Evolutionary conservation across 2,888 invertebrate species (phyloP), one percentile per base, ranked within the genome.

Genomic region (Trissoscelio sp.): DNA sequence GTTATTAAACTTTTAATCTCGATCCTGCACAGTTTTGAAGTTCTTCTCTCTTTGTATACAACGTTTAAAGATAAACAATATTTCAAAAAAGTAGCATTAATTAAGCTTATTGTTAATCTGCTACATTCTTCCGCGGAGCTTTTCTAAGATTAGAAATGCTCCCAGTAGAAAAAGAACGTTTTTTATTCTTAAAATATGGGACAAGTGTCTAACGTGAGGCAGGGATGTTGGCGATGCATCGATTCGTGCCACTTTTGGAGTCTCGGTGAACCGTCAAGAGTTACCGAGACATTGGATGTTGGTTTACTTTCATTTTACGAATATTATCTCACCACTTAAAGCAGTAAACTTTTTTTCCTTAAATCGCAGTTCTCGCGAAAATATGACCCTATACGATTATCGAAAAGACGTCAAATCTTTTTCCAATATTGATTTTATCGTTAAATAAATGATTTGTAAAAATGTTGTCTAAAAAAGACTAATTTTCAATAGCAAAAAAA

Each of bases 201-300:
- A 81, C 81, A 77, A 73, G 81, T 60, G 67, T 55, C 77, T 73
- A 77, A 77, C 77, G 62, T 67, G 73, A 60, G 48, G 74, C 66
- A 53, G 70, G 58, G 67, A 80, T 80, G 73, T 60, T 64, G 64
- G 70, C 60, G 60, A 72, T 81, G 81, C 81, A 81, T 81, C 77
- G 81, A 81, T 81, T 81, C 77, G 81, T 81, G 77, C 81, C 60
- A 77, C 73, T 81, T 81, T 80, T 62, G 28, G 62, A 77, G 51
- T 73, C 67, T 67, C 70, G n/a, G 42, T 57, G 11, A 37, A 62
- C 46, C 31, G 73, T 81, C 67, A 60, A 69, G 55, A 67, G 66
- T 77, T 42, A 66, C 70, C 28, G 58, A 72, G 66, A 73, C 53
- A 66, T 58, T 58, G 51, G 31, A 39, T 14, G 51, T 14, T 28